Evolutionary conservation across 2,797 vertebrate genomes (phyloP), one percentile per base, ranked within the genome.

Genomic region (Cuculus canorus): DNA sequence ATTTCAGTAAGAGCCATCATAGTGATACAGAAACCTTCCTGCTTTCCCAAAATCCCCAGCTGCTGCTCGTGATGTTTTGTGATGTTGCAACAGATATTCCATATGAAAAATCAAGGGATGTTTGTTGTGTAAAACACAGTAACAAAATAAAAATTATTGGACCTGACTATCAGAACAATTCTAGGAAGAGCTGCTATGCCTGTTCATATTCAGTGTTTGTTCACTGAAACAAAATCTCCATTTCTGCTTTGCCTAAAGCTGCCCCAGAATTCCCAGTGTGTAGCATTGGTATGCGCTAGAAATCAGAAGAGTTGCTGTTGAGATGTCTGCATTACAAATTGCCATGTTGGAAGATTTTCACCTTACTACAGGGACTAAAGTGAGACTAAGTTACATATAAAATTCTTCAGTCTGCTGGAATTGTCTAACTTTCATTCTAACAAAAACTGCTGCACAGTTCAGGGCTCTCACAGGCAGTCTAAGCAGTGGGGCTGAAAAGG

Each of bases 171-270:
- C 57, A 77, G 48, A 90, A 71, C n/a, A 70, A 37, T 28, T 69
- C 25, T 23, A 66, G 71, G 41, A 88, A 86, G 54, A 80, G 30
- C 32, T 90, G 21, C 63, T 85, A 2, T 39, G 52, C 23, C 82
- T 91, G 33, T 66, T 92, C 48, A 8, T 87, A 81, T 64, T 85
- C 82, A 47, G n/a, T 69, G 21, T 87, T 83, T 60, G 47, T 63
- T 90, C 79, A 54, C 23, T 81, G 90, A 84, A 86, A 79, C 32
- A 64, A 86, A 88, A 39, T 53, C 43, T 88, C 28, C 1, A 7
- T 92, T 92, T 93, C 69, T 84, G 9, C 52, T 75, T 82, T 91
- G 27, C 56, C 45, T 83, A 48, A 93, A 87, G 61, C 66, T 83
- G 69, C 32, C 54, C 47, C 8, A 18, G 24, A 89, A 88, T 83